phyloP scores from a whole-genome alignment of 1,140 invertebrate species.

The Goniozus legneri region DNA sequence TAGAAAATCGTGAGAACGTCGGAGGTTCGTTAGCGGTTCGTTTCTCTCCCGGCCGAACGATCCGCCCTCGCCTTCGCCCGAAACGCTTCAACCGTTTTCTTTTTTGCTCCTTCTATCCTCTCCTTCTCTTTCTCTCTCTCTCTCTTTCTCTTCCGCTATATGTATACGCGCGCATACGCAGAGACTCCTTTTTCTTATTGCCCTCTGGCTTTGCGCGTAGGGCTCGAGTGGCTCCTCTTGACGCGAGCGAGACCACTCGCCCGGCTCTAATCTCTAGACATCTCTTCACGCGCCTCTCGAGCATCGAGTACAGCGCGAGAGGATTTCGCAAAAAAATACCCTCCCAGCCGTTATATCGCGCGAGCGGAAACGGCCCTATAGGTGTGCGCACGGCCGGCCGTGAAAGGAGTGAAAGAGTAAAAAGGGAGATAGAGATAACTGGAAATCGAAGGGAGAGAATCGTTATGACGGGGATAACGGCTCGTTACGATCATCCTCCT shows the following conservation, averaged over 20 bases:
- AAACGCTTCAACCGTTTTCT: not conserved
- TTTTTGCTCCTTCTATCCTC: not conserved
- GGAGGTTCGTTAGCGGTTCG: not conserved
- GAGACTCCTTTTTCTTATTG: constrained; percentile 24
- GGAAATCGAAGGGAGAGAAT: constrained; percentile 13
- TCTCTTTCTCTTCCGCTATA: too few species aligned
- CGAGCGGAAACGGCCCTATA: too few species aligned
- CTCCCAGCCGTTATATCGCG: too few species aligned
- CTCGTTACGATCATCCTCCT: too few species aligned
- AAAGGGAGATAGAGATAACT: constrained; percentile 6
- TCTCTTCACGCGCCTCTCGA: constrained; percentile 29
- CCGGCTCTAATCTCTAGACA: constrained; percentile 31
- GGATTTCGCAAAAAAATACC: too few species aligned
- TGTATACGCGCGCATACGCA: too few species aligned
- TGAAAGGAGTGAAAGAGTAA: too few species aligned
- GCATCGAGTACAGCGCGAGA: too few species aligned
- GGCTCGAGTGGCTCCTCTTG: constrained; percentile 19
- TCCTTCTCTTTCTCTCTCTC: not conserved
- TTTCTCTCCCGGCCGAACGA: not conserved
- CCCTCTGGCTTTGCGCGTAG: constrained; percentile 15
- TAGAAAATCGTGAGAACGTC: constrained; percentile 10
- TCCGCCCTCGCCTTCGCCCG: constrained; percentile 6
- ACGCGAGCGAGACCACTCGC: constrained; percentile 25
- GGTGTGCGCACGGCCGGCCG: too few species aligned
- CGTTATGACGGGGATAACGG: constrained; percentile 16